Conservation (phyloP, 2,888 invertebrate genomes). For the Agonopterix heracliana region DNA sequence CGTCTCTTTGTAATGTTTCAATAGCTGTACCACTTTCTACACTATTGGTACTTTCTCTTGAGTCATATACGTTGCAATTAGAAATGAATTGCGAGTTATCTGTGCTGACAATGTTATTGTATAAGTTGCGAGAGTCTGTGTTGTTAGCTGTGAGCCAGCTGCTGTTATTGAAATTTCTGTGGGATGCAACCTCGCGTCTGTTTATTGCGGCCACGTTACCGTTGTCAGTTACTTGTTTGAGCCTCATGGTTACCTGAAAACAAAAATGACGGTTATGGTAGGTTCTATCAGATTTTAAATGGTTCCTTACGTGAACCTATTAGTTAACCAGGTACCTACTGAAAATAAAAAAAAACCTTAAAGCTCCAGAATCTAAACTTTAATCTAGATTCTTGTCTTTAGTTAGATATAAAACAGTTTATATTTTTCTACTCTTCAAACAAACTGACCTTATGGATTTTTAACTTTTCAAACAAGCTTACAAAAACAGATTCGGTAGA, state of each 20-base stretch:
- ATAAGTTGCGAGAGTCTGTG: slow-evolving; percentile 23
- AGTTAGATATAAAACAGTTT: no score
- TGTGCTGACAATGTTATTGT: slow-evolving; percentile 24
- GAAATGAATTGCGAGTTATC: slow-evolving; percentile 33
- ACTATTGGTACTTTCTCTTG: slow-evolving; percentile 27
- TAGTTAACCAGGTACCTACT: no score
- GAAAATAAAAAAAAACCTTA: no score
- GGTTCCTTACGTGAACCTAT: no score
- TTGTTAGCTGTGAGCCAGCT: slow-evolving; percentile 34
- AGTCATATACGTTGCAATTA: slow-evolving; percentile 34
- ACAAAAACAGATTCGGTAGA: no score
- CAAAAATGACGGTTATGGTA: slow-evolving; percentile 5
- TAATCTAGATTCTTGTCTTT: no score
- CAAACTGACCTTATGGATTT: no score
- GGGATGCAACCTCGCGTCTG: slow-evolving; percentile 29
- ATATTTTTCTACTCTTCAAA: no score
- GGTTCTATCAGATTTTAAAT: no score
- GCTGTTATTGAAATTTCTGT: slow-evolving; percentile 30
- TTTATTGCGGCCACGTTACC: slow-evolving; percentile 46
- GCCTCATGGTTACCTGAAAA: slow-evolving; percentile 63
- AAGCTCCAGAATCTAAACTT: no score
- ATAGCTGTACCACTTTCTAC: slow-evolving; percentile 24
- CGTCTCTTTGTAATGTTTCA: slow-evolving; percentile 19
- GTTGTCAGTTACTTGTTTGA: slow-evolving; percentile 48
- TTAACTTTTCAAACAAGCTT: no score